Base-by-base conservation (phyloP, 2,113 vertebrate genomes). In the Cyprinodon tularosa region DNA sequence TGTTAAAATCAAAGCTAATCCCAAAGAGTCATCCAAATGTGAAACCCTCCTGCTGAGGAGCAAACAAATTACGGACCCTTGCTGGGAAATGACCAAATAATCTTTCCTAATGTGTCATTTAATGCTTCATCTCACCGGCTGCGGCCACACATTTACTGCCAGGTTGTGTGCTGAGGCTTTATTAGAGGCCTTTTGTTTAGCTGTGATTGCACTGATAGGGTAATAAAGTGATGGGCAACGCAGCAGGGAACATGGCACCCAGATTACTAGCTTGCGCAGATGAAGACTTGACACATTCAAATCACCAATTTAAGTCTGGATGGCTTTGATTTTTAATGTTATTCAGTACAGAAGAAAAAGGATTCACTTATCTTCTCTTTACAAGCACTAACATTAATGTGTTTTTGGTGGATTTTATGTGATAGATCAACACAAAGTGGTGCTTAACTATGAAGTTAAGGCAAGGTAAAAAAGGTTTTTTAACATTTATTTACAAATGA, bases 101-200 rank as follows among this genome's bases (percentile, higher is more conserved):
- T 82, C 17, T 84, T 81, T 86, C 73, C 71, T 87, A 84, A 91
- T 86, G 82, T 81, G 85, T 79, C 57, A 73, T 71, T 82, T 85
- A 77, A 84, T 64, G 72, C 48, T 67, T 15, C 60, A 71, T 78
- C 57, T 73, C 68, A 68, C 72, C 60, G n/a, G 40, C 12, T 78
- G 62, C 20, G 65, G 71, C 71, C 38, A 74, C 62, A 39, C 37
- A 80, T 81, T 67, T 36, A 62, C 64, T 61, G 71, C 36, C 57
- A 62, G 68, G 64, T 75, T 77, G 78, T 78, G 78, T 59, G 67
- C 60, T 76, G 72, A 84, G 64, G 72, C 67, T 79, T 88, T 72
- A 85, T 85, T 84, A 81, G 20, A 71, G 47, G 14, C 17, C 7
- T 7, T 84, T 70, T 60, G 83, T 73, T 76, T 61, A 13, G 45